Conservation (phyloP, 2,113 vertebrate species). For the Gasterosteus nipponicus region DNA sequence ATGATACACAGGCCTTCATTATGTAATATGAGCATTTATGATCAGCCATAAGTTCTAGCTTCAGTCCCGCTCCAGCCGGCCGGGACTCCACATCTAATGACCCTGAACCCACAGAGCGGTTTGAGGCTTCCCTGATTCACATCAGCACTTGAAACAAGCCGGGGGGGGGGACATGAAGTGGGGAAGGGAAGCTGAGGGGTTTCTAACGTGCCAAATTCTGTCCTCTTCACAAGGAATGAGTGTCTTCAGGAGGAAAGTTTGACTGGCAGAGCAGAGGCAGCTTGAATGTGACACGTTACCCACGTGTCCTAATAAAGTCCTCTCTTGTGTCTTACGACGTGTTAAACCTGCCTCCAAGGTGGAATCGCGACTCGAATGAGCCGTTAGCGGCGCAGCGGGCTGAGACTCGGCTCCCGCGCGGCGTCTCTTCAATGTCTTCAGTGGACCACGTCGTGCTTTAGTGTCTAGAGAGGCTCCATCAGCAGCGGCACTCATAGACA, state of each 20-base stretch:
- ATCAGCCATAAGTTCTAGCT: background rate
- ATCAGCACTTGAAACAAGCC: constrained; percentile 2
- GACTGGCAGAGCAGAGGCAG: background rate
- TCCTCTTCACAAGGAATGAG: background rate
- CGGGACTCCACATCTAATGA: background rate
- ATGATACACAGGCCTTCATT: background rate
- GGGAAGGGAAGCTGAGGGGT: background rate
- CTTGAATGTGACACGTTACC: too few species aligned
- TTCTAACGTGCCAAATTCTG: background rate
- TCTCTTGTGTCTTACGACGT: background rate
- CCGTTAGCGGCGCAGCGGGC: background rate
- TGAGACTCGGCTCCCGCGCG: background rate
- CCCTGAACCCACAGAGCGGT: background rate
- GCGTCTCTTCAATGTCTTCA: constrained; percentile 7
- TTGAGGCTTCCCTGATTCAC: constrained; percentile 1
- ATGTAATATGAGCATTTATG: background rate
- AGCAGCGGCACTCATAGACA: constrained; percentile 12
- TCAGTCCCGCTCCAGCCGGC: background rate
- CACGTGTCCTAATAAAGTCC: background rate
- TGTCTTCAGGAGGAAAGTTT: background rate
- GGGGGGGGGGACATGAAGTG: background rate
- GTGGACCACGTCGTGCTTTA: constrained; percentile 1
- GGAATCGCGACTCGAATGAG: constrained; percentile 5
- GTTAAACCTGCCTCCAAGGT: constrained; percentile 8
- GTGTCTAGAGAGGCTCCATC: background rate